Evolutionary conservation across 2,888 invertebrate species (phyloP), one percentile per base, ranked within the genome.

Genomic region (Cylindroiulus punctatus): DNA sequence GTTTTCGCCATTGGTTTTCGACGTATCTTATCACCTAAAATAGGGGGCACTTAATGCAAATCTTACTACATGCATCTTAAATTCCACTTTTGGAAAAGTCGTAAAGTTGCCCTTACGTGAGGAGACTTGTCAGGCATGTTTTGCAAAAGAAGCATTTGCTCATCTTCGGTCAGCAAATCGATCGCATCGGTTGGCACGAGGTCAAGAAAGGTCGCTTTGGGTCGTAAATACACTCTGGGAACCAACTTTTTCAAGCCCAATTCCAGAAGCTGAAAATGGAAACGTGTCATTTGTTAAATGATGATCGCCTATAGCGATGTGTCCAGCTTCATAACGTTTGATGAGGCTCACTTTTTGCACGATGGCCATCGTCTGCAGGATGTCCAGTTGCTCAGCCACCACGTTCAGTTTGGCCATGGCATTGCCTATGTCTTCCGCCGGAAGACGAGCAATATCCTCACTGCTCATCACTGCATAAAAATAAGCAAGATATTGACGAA

Each of bases 21-120:
- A 85, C 32, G 26, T 85, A 85, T 47, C 40, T 26, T 85, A 30
- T 47, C 32, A 85, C 85, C 85, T 85, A 19, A 57, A 85, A 84
- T 52, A 0, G 19, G 36, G 36, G 7, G 3, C 2, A 52, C 19
- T 52, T 52, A 5, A 5, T 5, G 5, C 19, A 52, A n/a, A n/a
- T 19, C 19, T 36, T n/a, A n/a, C n/a, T n/a, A n/a, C n/a, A n/a
- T n/a, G 30, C n/a, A 81, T 36, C n/a, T 32, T 81, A 10, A 76
- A 81, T 14, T 81, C 8, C 17, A 17, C 5, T 81, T 36, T 17
- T 81, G 17, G 17, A 7, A 10, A 81, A 26, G n/a, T 81, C 12
- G 12, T 81, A 1, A 26, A 32, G 26, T 81, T 10, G 26, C 10
- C 1, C 42, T 5, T 42, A 84, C 84, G 4, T 84, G 84, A 40